These are phyloP conservation scores for Platichthys stellatus DNA, from an alignment of 2,113 vertebrate species.

Conservation along the genomic window DNA sequence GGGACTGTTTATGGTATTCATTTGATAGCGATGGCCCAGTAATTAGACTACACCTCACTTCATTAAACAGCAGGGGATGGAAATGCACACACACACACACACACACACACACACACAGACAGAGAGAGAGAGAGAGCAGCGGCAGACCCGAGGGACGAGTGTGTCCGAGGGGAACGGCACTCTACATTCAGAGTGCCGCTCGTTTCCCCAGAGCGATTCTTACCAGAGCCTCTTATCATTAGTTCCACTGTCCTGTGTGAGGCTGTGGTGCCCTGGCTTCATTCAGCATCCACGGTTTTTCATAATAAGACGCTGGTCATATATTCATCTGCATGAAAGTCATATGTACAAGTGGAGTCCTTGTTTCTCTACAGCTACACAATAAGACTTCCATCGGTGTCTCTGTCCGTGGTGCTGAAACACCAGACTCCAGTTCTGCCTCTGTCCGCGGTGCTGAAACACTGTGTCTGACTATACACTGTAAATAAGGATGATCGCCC, in stretches of 20 bases:
- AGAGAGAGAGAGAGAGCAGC: constrained; percentile 2
- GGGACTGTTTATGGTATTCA: constrained; percentile 84
- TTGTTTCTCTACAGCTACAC: too few relatives aligned
- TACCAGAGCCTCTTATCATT: constrained; percentile 10
- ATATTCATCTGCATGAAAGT: too few relatives aligned
- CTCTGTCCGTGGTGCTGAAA: constrained; percentile 28
- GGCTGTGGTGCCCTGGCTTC: too few relatives aligned
- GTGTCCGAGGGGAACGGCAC: constrained; percentile 1
- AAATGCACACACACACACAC: constrained; percentile 2
- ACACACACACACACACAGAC: constrained; percentile 11
- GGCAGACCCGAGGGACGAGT: constrained; percentile 2
- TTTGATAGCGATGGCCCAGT: constrained; percentile 79
- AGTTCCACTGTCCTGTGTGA: not conserved
- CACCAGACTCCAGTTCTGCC: not conserved
- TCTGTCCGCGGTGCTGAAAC: constrained; percentile 26
- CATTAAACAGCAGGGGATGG: constrained; percentile 72
- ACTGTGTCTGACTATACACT: not conserved
- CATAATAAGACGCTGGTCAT: too few relatives aligned
- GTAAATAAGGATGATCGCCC: too few relatives aligned
- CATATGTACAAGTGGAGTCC: too few relatives aligned
- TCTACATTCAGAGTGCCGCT: constrained; percentile 43
- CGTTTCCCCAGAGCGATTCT: constrained; percentile 26
- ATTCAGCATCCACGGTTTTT: too few relatives aligned
- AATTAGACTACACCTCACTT: constrained; percentile 83
- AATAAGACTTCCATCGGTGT: not conserved